A percentile compares a stretch with the other conserved stretches of the same genome.
Conservation (phyloP, 2,797 vertebrate genomes). For the Orientallactaga sibirica region DNA sequence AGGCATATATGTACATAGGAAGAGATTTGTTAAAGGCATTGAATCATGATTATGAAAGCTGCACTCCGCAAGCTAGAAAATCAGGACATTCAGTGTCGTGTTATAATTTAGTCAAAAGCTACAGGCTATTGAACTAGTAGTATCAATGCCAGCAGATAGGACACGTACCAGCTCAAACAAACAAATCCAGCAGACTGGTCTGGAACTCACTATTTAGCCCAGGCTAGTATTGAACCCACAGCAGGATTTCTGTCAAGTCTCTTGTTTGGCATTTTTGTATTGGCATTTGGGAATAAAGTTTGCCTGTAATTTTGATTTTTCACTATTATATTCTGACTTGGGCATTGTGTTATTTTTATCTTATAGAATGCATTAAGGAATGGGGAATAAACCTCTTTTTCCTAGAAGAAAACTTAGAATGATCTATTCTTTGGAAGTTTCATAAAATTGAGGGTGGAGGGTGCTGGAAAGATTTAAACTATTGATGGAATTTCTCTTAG, state of each 20-base stretch:
- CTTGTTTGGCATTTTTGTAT: slow-evolving; percentile 29
- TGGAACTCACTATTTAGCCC: no score
- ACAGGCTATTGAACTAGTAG: background rate
- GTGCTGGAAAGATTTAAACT: slow-evolving; percentile 2
- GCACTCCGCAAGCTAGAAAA: background rate
- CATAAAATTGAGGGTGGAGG: background rate
- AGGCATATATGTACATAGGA: no score
- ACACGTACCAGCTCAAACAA: background rate
- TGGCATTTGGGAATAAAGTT: slow-evolving; percentile 26
- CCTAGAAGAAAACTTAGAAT: background rate
- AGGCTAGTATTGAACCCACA: no score
- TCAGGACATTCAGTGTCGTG: background rate
- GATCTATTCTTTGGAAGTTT: slow-evolving; percentile 49
- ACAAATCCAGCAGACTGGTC: background rate
- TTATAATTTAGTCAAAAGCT: background rate
- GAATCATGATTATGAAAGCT: background rate
- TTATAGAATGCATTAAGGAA: background rate
- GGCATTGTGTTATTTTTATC: slow-evolving; percentile 6
- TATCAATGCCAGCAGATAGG: background rate
- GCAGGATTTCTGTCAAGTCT: background rate
- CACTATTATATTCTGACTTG: background rate
- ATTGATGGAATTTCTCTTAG: background rate
- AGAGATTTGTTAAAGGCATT: background rate
- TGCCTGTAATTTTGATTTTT: slow-evolving; percentile 4
- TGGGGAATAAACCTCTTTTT: background rate